phyloP scores from a whole-genome alignment of 2,797 vertebrate genomes.

The Phataginus tricuspis region DNA sequence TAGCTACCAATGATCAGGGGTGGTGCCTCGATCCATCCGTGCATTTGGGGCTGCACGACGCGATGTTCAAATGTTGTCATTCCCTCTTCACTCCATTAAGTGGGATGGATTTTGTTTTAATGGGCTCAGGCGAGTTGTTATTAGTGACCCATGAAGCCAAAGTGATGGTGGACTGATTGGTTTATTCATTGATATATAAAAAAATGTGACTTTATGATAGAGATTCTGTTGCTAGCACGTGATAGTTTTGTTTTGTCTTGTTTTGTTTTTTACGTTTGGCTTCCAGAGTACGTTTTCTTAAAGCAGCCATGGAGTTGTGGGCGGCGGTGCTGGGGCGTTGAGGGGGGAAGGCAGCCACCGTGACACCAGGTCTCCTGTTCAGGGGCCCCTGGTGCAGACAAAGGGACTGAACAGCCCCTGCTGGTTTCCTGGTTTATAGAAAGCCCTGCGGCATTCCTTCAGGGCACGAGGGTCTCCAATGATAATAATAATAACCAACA shows the following conservation, averaged over 20 bases:
- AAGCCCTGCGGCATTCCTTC: background rate
- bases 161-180: background rate
- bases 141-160: slow-evolving; percentile 23
- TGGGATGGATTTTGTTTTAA: slow-evolving; percentile 55
- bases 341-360: background rate
- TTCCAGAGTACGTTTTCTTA: slow-evolving; percentile 27
- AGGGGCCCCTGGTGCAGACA: background rate
- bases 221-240: background rate
- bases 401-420: background rate
- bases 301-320: background rate
- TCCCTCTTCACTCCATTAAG: background rate
- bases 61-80: background rate
- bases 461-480: background rate
- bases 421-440: background rate
- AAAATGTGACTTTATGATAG: background rate
- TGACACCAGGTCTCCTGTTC: too few relatives aligned
- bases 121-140: background rate
- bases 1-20: too few relatives aligned
- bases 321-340: too few relatives aligned
- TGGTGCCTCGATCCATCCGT: rapidly evolving
- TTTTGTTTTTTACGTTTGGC: background rate
- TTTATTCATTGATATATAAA: background rate
- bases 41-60: rapidly evolving
- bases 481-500: background rate
- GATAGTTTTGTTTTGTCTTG: background rate